Conservation (phyloP, 2,888 invertebrate species). For the Drosophila robusta region DNA sequence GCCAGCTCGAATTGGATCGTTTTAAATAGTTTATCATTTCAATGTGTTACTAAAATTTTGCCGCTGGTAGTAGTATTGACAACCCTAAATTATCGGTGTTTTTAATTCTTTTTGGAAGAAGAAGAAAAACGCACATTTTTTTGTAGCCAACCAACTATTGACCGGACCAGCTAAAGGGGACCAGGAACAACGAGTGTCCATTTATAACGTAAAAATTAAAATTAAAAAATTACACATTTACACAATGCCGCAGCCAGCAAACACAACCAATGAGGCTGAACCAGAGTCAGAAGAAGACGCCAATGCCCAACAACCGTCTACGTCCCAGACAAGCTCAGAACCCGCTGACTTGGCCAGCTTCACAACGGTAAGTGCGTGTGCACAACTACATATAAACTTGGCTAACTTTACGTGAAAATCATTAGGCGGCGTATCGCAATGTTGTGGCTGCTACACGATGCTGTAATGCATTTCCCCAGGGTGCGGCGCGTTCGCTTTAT, state of each 20-base stretch:
- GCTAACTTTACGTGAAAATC: neutral
- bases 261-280: slow-evolving; percentile 31
- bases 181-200: neutral
- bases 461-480: slow-evolving; percentile 90
- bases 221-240: neutral
- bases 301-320: slow-evolving; percentile 22
- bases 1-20: slow-evolving; percentile 33
- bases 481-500: slow-evolving; percentile 90
- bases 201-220: neutral
- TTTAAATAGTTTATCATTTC: slow-evolving; percentile 30
- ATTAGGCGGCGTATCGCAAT: slow-evolving; percentile 86
- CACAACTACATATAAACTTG: neutral
- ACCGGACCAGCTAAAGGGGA: neutral
- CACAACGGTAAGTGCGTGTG: slow-evolving; percentile 71
- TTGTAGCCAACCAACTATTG: slow-evolving; percentile 27
- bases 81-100: slow-evolving; percentile 69
- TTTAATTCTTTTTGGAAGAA: slow-evolving; percentile 50
- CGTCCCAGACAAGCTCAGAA: slow-evolving; percentile 26
- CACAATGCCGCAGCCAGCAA: slow-evolving; percentile 57
- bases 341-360: slow-evolving; percentile 66
- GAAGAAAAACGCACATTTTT: slow-evolving; percentile 76
- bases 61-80: slow-evolving; percentile 52
- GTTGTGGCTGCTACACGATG: slow-evolving; percentile 89
- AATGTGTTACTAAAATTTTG: slow-evolving; percentile 42
- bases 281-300: slow-evolving; percentile 7